Conservation (phyloP, 2,113 vertebrate species). For the Rhinopomastus cyanomelas region DNA sequence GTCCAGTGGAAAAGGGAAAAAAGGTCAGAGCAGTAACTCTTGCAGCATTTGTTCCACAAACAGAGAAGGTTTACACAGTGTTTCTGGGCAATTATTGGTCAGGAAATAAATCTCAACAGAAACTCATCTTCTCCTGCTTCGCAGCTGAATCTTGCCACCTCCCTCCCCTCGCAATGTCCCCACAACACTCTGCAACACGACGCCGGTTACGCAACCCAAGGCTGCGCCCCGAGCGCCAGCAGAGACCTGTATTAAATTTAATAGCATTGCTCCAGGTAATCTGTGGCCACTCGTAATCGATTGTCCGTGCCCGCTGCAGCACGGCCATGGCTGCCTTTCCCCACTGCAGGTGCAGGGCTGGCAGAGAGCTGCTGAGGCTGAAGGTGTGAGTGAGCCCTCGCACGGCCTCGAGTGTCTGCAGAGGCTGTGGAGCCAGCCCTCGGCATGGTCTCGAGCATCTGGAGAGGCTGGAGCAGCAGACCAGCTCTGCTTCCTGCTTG, state of each 20-base stretch:
- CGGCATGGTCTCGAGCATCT: fast-evolving
- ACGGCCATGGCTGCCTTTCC: slow-evolving; percentile 6
- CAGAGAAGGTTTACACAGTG: slow-evolving; percentile 61
- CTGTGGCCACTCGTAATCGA: slow-evolving; percentile 55
- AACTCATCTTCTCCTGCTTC: slow-evolving; percentile 48
- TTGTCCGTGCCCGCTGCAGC: slow-evolving; percentile 49
- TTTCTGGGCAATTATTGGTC: slow-evolving; percentile 64
- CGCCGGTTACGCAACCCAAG: slow-evolving; percentile 61
- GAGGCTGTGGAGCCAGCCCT: not conserved
- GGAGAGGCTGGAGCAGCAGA: not conserved
- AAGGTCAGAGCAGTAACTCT: slow-evolving; percentile 68
- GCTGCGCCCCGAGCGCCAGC: slow-evolving; percentile 34
- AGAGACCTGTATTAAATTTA: slow-evolving; percentile 66
- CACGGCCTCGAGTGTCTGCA: not conserved
- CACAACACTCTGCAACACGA: slow-evolving; percentile 57
- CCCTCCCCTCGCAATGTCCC: slow-evolving; percentile 17
- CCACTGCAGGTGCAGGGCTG: slow-evolving; percentile 33
- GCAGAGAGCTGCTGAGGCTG: not conserved
- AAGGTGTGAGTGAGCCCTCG: fast-evolving
- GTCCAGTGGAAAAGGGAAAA: slow-evolving; percentile 48
- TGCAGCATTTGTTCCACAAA: slow-evolving; percentile 64
- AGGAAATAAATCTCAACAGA: slow-evolving; percentile 71
- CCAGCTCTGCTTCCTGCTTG: not conserved
- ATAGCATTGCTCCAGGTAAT: slow-evolving; percentile 68
- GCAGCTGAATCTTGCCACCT: slow-evolving; percentile 23